These are phyloP conservation scores for Tretioscincus oriximinensis DNA, from an alignment of 2,113 vertebrate genomes.

Conservation along the genomic window DNA sequence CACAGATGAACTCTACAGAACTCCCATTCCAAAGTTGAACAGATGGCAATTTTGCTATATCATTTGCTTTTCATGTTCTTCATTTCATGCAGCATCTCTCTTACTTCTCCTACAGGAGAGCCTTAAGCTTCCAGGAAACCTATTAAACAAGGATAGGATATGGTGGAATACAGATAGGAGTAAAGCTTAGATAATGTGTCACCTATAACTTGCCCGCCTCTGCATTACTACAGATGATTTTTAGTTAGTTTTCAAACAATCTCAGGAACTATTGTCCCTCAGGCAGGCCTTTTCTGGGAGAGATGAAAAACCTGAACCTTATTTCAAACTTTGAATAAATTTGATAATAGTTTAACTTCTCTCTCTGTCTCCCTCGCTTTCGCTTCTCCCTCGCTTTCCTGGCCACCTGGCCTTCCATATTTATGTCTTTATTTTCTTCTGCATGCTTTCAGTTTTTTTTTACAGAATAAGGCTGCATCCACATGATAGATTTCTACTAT, in stretches of 20 bases:
- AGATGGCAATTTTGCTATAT: slow-evolving; percentile 58
- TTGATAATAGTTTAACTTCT: neutral
- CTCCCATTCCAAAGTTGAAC: slow-evolving; percentile 57
- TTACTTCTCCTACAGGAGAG: slow-evolving; percentile 37
- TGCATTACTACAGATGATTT: slow-evolving; percentile 46
- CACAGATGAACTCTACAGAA: slow-evolving; percentile 54
- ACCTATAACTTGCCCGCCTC: slow-evolving; percentile 21
- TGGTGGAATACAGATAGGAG: slow-evolving; percentile 47
- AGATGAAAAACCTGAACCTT: slow-evolving; percentile 33
- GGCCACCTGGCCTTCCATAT: neutral
- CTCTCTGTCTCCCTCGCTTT: neutral
- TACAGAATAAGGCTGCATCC: neutral
- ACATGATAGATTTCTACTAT: too few relatives aligned
- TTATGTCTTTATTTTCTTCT: slow-evolving; percentile 5
- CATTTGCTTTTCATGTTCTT: slow-evolving; percentile 56
- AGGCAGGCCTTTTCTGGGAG: neutral
- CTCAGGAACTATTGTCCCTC: slow-evolving; percentile 25
- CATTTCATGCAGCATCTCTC: slow-evolving; percentile 51
- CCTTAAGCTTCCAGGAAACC: slow-evolving; percentile 55
- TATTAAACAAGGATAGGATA: slow-evolving; percentile 28
- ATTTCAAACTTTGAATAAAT: slow-evolving; percentile 34
- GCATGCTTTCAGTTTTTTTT: neutral
- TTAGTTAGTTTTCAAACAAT: slow-evolving; percentile 19
- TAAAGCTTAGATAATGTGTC: slow-evolving; percentile 55
- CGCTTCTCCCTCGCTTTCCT: neutral